Evolutionary conservation across 2,113 vertebrate species (phyloP).

Genomic region (Heterocephalus glaber): DNA sequence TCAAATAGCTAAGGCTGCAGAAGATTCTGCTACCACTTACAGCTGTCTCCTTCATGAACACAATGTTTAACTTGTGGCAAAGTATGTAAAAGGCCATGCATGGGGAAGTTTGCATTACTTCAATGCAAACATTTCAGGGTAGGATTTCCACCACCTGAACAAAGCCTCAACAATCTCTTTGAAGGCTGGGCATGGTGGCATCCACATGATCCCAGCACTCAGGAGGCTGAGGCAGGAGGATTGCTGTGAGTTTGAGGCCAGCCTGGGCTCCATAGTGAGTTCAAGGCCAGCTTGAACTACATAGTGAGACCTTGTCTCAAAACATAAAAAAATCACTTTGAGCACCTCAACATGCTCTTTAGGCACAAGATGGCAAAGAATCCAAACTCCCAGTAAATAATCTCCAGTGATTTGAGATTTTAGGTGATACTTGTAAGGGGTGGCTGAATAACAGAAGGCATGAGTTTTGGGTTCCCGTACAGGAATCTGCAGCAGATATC

Average conservation of each 20-base stretch:
- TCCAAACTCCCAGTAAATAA: not conserved
- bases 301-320: too few species aligned
- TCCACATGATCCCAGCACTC: too few species aligned
- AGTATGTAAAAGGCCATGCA: not conserved
- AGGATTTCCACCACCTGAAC: not conserved
- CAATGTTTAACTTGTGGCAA: not conserved
- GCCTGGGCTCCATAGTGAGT: too few species aligned
- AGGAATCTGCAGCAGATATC: not conserved
- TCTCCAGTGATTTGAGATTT: not conserved
- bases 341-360: not conserved
- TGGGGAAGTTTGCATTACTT: not conserved
- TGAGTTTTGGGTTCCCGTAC: slow-evolving; percentile 29
- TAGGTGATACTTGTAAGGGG: not conserved
- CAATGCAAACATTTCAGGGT: not conserved
- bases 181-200: not conserved
- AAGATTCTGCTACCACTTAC: not conserved
- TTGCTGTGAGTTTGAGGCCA: too few species aligned
- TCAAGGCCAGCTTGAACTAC: too few species aligned
- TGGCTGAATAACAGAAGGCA: not conserved
- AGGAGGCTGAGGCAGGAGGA: too few species aligned
- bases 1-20: not conserved
- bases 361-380: not conserved
- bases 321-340: not conserved
- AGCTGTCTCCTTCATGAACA: not conserved
- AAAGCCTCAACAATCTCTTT: not conserved